Conservation (phyloP, 1,140 invertebrate species). For the Probaryconus sp. region DNA sequence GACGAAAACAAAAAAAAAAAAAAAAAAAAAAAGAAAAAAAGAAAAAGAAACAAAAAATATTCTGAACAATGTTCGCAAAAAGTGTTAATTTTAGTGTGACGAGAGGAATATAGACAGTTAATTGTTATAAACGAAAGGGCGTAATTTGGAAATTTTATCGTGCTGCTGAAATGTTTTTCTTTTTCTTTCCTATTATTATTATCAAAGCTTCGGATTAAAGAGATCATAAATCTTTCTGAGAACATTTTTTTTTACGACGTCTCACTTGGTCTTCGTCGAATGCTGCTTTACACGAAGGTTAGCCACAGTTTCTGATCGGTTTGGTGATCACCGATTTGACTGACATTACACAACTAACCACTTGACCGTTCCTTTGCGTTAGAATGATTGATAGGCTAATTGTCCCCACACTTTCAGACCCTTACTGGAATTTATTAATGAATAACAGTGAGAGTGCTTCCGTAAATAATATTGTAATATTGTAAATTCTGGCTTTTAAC, state of each 20-base stretch:
- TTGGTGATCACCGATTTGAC: constrained; percentile 71
- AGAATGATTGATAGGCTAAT: constrained; percentile 77
- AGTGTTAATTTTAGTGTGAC: too few species aligned
- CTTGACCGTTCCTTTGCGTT: constrained; percentile 75
- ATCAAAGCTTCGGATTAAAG: constrained; percentile 23
- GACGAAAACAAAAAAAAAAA: too few species aligned
- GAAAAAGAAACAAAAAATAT: too few species aligned
- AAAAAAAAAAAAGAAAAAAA: too few species aligned
- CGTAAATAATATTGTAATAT: constrained; percentile 23
- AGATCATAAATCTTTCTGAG: constrained; percentile 71
- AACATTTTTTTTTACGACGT: constrained; percentile 61
- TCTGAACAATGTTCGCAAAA: too few species aligned
- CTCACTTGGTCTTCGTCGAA: constrained; percentile 10
- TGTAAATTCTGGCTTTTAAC: constrained; percentile 58
- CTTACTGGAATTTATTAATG: constrained; percentile 52
- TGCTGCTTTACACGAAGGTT: constrained; percentile 71
- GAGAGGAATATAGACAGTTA: too few species aligned
- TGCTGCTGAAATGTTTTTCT: too few species aligned
- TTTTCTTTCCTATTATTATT: constrained; percentile 22
- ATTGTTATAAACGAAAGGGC: too few species aligned
- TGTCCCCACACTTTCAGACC: constrained; percentile 61
- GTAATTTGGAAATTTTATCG: too few species aligned
- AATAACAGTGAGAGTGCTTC: constrained; percentile 41
- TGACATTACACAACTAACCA: constrained; percentile 78
- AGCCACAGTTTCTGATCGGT: constrained; percentile 73